Conservation (phyloP, 2,113 vertebrate species). For the Australoheros scitulus region DNA sequence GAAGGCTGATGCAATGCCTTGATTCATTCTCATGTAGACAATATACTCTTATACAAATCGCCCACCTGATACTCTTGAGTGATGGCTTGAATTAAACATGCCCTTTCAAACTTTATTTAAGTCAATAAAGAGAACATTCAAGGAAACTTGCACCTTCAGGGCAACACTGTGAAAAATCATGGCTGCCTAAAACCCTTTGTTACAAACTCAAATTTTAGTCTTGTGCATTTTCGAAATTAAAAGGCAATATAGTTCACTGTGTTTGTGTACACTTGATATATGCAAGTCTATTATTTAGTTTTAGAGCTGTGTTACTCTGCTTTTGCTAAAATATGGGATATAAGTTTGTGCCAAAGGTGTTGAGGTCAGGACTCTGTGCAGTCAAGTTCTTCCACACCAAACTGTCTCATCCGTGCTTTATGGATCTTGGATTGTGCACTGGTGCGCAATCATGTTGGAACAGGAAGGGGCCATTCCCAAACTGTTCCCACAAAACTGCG, state of each 20-base stretch:
- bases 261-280: not conserved
- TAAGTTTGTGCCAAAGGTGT: not conserved
- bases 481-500: no score
- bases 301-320: not conserved
- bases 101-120: not conserved
- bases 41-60: not conserved
- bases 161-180: not conserved
- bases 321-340: not conserved
- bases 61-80: not conserved
- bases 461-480: no score
- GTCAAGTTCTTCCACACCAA: no score
- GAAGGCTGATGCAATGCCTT: not conserved
- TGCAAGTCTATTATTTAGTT: not conserved
- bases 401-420: no score
- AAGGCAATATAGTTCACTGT: not conserved
- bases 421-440: no score
- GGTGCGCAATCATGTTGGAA: no score
- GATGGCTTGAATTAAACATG: not conserved
- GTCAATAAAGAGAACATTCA: not conserved
- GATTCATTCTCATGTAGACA: not conserved
- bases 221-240: not conserved
- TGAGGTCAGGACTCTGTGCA: no score
- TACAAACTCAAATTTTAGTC: not conserved
- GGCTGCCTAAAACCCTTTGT: not conserved
- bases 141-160: not conserved